A percentile compares a stretch with the other conserved stretches of the same genome.
Evolutionary conservation across 2,888 invertebrate genomes (phyloP).

Genomic region (Limnephilus marmoratus): DNA sequence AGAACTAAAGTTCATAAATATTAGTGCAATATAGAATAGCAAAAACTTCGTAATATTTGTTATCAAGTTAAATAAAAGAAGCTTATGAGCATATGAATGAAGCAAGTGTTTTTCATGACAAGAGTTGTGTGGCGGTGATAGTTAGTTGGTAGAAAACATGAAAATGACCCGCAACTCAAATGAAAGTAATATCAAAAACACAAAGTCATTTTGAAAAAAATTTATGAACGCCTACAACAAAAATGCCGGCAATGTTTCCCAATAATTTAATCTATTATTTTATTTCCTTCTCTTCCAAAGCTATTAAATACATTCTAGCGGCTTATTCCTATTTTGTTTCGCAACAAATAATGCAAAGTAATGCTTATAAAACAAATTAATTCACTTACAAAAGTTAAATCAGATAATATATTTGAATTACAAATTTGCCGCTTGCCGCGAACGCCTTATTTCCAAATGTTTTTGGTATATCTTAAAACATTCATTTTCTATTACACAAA

Average conservation of each 20-base stretch:
- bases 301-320: neutral
- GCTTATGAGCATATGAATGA: too few species aligned
- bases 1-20: too few species aligned
- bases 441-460: neutral
- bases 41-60: too few species aligned
- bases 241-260: neutral
- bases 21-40: too few species aligned
- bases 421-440: neutral
- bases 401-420: constrained; percentile 9
- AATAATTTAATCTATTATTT: neutral
- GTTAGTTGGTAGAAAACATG: too few species aligned
- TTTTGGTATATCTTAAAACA: neutral
- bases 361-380: constrained; percentile 12
- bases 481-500: neutral
- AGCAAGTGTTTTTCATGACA: too few species aligned
- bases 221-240: too few species aligned
- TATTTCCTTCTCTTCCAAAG: neutral
- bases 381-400: constrained; percentile 12
- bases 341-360: constrained; percentile 7
- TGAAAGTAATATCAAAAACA: too few species aligned
- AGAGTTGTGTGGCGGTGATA: too few species aligned
- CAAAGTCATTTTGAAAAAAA: too few species aligned
- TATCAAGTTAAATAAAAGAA: too few species aligned
- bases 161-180: too few species aligned
- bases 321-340: neutral